Evolutionary conservation across 2,888 invertebrate species (phyloP), one percentile per base, ranked within the genome.

Genomic region (Ormyrus nitidulus): DNA sequence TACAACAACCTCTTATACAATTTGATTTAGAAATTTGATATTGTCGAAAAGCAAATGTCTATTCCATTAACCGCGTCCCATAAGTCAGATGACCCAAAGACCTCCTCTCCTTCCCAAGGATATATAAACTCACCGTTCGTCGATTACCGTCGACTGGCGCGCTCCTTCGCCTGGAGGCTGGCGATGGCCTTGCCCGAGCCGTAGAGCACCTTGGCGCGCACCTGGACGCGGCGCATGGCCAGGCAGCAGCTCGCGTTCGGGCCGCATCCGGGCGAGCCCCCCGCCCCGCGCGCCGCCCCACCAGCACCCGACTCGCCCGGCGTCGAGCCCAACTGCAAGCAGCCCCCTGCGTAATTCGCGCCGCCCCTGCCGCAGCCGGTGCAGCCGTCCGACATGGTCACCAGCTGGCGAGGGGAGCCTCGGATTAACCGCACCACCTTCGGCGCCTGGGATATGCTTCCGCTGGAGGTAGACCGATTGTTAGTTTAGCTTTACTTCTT

Each of bases 141-240:
- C 7, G 34, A 5, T 86, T 86, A 88, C 80, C 86, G 87, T 79
- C 87, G 85, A 13, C 88, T 86, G 10, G 89, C 89, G 84, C 87
- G 88, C 81, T 89, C 89, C 78, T 88, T 87, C 44, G 89, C 89
- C 82, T 87, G 88, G 78, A 89, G 85, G 81, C 84, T 88, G 64
- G 89, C 89, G 46, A 89, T 89, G 68, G 89, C 89, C 79, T 88
- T 88, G 79, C 88, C 88, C 11, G 88, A 88, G 7, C 89, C 89
- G 81, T 89, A 89, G 56, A 89, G 84, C 71, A 89, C 87, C 83
- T 89, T 89, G 54, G 89, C 89, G 53, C 89, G 87, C 46, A 89
- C 87, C 79, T 89, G 89, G 2, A 89, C 88, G 2, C 81, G 51
- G 64, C 86, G 85, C 56, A 85, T 84, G 46, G 85, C 69, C 0